Evolutionary conservation across 2,888 invertebrate genomes (phyloP).

Genomic region (Rhabditoides inermis): DNA sequence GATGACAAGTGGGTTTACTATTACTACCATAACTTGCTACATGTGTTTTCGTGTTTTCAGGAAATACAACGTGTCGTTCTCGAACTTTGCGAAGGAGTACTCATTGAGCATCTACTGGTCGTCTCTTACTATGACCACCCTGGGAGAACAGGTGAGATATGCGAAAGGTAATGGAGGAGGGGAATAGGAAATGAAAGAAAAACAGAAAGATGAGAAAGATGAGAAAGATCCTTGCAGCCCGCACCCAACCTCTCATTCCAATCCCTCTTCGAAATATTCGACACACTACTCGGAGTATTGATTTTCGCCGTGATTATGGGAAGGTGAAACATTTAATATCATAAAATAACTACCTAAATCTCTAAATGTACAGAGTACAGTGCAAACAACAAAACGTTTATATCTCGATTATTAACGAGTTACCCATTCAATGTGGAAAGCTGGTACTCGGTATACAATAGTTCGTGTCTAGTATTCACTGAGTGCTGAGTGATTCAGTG

Average conservation of each 20-base stretch:
- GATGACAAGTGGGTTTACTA: background rate
- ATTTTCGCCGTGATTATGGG: slow-evolving; percentile 42
- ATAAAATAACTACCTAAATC: too few species aligned
- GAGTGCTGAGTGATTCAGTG: slow-evolving; percentile 19
- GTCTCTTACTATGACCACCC: slow-evolving; percentile 38
- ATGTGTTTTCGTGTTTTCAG: background rate
- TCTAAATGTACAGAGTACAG: too few species aligned
- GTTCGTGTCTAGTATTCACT: background rate
- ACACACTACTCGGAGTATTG: slow-evolving; percentile 31
- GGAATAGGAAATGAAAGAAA: too few species aligned
- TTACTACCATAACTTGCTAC: background rate
- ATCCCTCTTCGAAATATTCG: slow-evolving; percentile 25
- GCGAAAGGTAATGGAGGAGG: too few species aligned
- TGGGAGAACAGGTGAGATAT: slow-evolving; percentile 30
- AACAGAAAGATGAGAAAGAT: too few species aligned
- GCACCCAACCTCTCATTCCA: slow-evolving; percentile 27
- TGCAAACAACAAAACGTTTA: too few species aligned
- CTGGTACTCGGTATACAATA: background rate
- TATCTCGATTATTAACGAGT: background rate
- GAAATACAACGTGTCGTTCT: slow-evolving; percentile 8
- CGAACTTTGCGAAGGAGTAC: slow-evolving; percentile 31
- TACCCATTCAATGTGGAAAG: background rate
- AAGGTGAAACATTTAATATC: too few species aligned
- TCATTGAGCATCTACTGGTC: slow-evolving; percentile 39
- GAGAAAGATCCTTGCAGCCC: slow-evolving; percentile 23